Base-by-base conservation (phyloP, 2,113 vertebrate species). In the Amphiprion percula region DNA sequence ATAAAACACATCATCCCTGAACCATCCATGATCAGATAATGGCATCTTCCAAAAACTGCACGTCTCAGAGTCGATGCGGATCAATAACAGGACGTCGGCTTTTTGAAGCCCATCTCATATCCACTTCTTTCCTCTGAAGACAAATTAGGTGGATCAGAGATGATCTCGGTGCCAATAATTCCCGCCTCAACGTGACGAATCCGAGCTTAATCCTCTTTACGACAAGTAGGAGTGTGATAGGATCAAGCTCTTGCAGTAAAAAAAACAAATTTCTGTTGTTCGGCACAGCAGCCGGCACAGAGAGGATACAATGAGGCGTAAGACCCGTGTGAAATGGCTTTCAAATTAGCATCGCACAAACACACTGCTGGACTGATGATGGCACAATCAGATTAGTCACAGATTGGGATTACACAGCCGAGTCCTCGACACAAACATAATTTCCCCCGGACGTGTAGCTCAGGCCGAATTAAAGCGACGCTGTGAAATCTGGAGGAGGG, bases 361-460 rank as follows among this genome's bases (percentile, higher is more conserved):
- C 83, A 77, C 54, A 49, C 30, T 19, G 76, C 55, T 30, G 30
- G 28, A 47, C 15, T 56, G 80, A 80, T 52, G 86, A 77, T 50
- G 19, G 24, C 16, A 21, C 77, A 81, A 91, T 81, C 62, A 78
- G 93, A 92, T 93, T 92, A 88, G 91, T 90, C 87, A 90, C 84
- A 85, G 88, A 75, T 11, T 49, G 85, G 65, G 91, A 87, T 85
- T 88, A 91, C 60, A 89, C 69, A 80, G 84, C 68, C 15, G 54
- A 64, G 74, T 82, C 80, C 67, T 80, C 61, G 14, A 77, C 77
- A 88, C 79, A 81, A 41, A 66, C 53, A 80, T 70, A 6, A 62
- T 67, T 81, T 69, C 66, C 67, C 50, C 62, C 14, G 49, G 68
- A 75, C 15, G 17, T 50, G 74, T 23, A 65, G 82, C 30, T 3